These are phyloP conservation scores for Bostrychus sinensis DNA, from an alignment of 2,113 vertebrate genomes.

Conservation along the genomic window DNA sequence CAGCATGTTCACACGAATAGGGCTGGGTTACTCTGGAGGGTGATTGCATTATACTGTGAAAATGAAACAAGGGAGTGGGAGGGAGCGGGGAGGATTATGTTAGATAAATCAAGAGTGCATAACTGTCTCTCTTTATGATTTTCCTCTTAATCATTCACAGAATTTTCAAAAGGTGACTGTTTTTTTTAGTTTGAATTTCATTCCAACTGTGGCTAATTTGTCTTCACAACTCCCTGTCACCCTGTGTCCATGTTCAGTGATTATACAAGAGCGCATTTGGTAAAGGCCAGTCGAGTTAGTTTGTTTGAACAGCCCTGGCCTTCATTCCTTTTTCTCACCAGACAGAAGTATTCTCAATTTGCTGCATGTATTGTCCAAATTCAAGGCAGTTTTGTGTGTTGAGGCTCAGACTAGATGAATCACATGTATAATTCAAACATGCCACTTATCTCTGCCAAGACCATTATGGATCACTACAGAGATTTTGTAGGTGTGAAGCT, in stretches of 20 bases:
- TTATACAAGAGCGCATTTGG: conserved; percentile 23
- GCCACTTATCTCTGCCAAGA: background rate
- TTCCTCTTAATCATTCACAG: background rate
- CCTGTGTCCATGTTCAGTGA: conserved; percentile 20
- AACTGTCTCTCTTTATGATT: conserved; percentile 18
- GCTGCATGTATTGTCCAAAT: conserved; percentile 15
- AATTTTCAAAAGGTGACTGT: too few species aligned
- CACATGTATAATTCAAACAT: conserved; percentile 4
- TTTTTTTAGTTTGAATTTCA: too few species aligned
- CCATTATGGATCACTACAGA: background rate
- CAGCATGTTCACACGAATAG: conserved; percentile 33
- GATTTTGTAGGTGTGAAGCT: background rate
- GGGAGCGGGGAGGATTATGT: conserved; percentile 50
- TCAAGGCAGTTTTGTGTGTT: conserved; percentile 17
- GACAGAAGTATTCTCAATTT: conserved; percentile 30
- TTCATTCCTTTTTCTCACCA: conserved; percentile 20
- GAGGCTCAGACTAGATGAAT: conserved; percentile 14
- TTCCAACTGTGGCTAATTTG: conserved; percentile 8
- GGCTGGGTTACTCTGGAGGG: conserved; percentile 40
- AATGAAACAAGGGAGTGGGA: conserved; percentile 51
- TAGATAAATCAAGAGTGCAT: conserved; percentile 30
- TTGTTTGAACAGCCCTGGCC: conserved; percentile 40
- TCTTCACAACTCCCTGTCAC: conserved; percentile 17
- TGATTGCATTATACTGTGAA: conserved; percentile 56
- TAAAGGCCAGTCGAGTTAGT: conserved; percentile 58